A percentile compares a stretch with the other conserved stretches of the same genome.
phyloP scores from a whole-genome alignment of 2,888 invertebrate species.

The Panopea generosa region DNA sequence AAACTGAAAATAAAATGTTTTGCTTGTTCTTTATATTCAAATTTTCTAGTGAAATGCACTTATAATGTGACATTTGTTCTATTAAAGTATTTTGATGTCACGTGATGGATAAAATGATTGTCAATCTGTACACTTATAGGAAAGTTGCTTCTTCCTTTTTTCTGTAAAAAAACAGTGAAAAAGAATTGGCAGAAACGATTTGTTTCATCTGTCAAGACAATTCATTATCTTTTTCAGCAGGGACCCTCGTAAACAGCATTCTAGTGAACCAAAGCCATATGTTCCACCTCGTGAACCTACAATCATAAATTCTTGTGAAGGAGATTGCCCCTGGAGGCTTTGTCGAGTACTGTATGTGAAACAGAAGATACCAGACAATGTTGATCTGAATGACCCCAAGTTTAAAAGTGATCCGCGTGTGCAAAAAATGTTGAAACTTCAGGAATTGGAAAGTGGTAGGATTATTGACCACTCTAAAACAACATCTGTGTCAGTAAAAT shows the following conservation, averaged over 20 bases:
- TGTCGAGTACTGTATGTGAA: constrained; percentile 56
- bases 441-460: constrained; percentile 61
- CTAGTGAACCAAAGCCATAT: constrained; percentile 13
- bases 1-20: too few species aligned
- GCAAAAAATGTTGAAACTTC: constrained; percentile 67
- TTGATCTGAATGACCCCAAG: constrained; percentile 68
- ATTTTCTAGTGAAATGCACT: too few species aligned
- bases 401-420: constrained; percentile 78
- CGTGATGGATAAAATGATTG: too few species aligned
- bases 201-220: too few species aligned
- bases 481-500: constrained; percentile 29
- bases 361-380: constrained; percentile 64
- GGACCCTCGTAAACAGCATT: constrained; percentile 38
- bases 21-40: too few species aligned
- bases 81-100: too few species aligned
- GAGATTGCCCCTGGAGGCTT: constrained; percentile 66
- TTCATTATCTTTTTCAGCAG: too few species aligned
- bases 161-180: too few species aligned
- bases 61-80: too few species aligned
- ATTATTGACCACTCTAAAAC: constrained; percentile 55
- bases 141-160: too few species aligned
- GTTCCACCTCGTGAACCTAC: constrained; percentile 53
- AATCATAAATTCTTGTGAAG: constrained; percentile 62
- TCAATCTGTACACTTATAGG: too few species aligned
- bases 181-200: too few species aligned